Conservation (phyloP, 2,113 vertebrate species). For the Hyperoodon ampullatus region DNA sequence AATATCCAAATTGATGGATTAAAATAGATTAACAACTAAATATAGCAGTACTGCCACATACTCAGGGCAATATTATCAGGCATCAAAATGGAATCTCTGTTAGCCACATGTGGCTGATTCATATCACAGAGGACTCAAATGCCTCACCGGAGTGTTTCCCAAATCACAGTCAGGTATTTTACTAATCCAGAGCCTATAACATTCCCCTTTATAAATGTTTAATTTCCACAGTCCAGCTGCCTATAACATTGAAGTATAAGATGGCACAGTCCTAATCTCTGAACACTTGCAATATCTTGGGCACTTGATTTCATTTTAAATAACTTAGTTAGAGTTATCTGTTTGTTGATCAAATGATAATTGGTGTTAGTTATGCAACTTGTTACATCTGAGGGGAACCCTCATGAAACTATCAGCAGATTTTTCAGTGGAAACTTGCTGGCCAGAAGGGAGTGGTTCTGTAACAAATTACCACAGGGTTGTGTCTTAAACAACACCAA, state of each 20-base stretch:
- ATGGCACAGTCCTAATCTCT: background rate
- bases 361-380: background rate
- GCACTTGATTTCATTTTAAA: conserved; percentile 12
- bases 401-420: background rate
- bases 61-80: background rate
- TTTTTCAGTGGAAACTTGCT: background rate
- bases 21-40: conserved; percentile 74
- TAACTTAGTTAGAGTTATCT: background rate
- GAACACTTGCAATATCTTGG: background rate
- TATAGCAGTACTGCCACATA: conserved; percentile 28
- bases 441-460: background rate
- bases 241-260: background rate
- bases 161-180: background rate
- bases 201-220: background rate
- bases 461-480: background rate
- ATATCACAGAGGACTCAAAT: background rate
- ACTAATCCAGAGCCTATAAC: background rate
- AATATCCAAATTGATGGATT: conserved; percentile 74
- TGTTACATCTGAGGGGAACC: background rate
- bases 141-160: background rate
- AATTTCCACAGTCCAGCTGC: background rate
- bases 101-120: conserved; percentile 15
- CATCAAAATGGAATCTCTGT: conserved; percentile 38
- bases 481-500: background rate
- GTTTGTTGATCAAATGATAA: background rate